Percentiles rank a stretch among this genome's conserved stretches.
phyloP scores from a whole-genome alignment of 1,140 invertebrate genomes.

The Drosophila asahinai region DNA sequence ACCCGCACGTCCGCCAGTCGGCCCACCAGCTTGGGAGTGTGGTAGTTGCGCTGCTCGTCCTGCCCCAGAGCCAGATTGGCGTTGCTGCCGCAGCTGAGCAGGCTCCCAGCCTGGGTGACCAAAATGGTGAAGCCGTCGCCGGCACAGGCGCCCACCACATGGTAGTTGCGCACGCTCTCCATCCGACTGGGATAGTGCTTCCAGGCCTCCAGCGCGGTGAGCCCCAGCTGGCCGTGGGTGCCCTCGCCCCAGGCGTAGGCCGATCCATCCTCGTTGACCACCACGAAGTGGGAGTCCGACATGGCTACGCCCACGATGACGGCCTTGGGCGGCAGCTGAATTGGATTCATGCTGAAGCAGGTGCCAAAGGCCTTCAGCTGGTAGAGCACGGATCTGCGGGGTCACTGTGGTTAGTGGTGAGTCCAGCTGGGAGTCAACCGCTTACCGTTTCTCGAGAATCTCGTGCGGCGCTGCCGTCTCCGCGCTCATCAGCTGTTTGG shows the following conservation, averaged over 20 bases:
- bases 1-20: constrained; percentile 87
- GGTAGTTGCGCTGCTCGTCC: constrained; percentile 87
- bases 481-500: constrained; percentile 77
- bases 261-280: constrained; percentile 88
- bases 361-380: constrained; percentile 87
- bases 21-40: constrained; percentile 89
- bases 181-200: constrained; percentile 87
- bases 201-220: constrained; percentile 87
- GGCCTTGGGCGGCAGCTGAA: constrained; percentile 86
- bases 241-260: constrained; percentile 92
- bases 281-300: constrained; percentile 89
- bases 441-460: constrained; percentile 70
- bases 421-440: background rate
- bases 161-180: constrained; percentile 87
- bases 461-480: constrained; percentile 75
- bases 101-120: constrained; percentile 89
- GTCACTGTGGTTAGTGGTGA: background rate
- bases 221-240: constrained; percentile 89
- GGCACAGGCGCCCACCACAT: constrained; percentile 87
- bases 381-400: constrained; percentile 87
- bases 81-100: constrained; percentile 91
- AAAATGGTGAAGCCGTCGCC: constrained; percentile 89
- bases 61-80: constrained; percentile 89
- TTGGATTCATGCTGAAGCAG: constrained; percentile 86
- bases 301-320: constrained; percentile 87